Base-by-base conservation (phyloP, 1,140 invertebrate genomes). In the Euura saliciscinereae region DNA sequence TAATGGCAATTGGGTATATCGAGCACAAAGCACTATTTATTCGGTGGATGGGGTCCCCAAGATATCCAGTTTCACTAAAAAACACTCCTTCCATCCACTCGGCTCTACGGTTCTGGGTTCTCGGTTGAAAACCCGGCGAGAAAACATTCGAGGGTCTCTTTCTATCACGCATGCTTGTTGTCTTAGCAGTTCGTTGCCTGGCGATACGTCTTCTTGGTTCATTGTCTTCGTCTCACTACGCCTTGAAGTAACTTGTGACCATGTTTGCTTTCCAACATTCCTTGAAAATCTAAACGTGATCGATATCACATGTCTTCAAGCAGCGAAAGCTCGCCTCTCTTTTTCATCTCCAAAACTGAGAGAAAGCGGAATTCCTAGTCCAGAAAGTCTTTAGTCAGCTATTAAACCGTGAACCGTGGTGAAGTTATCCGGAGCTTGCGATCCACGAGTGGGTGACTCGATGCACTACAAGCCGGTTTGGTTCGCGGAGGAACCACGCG, bases 161-260 rank as follows among this genome's bases (percentile, higher is more conserved):
- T 67, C 73, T 77, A 74, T 79, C 80, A 82, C 80, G 78, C 78
- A 76, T 72, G 72, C 68, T 78, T 82, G 78, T 80, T 80, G 79
- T 80, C 78, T 79, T 78, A 80, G 77, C 73, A 77, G 76, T 75
- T 76, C 70, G 76, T 77, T 75, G 78, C 51, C 66, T 71, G 70
- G 76, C 76, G 75, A 69, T 72, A 75, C 71, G 72, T 11, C 68
- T 73, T 43, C 8, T n/a, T 59, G 51, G 51, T n/a, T 59, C 51
- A 59, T 59, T 59, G 51, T 59, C 51, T 6, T 6, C 51, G 6
- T 59, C 51, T 8, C 51, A 8, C 51, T 59, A 3, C 28, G 28
- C 28, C 28, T 28, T 28, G 28, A 28, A 28, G 28, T 28, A 28
- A 28, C 28, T 28, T 28, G 28, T 28, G 28, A 28, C 28, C 28